Percentiles rank a stretch among this genome's conserved stretches.
Conservation (phyloP, 2,888 invertebrate species). For the Polyommatus icarus region DNA sequence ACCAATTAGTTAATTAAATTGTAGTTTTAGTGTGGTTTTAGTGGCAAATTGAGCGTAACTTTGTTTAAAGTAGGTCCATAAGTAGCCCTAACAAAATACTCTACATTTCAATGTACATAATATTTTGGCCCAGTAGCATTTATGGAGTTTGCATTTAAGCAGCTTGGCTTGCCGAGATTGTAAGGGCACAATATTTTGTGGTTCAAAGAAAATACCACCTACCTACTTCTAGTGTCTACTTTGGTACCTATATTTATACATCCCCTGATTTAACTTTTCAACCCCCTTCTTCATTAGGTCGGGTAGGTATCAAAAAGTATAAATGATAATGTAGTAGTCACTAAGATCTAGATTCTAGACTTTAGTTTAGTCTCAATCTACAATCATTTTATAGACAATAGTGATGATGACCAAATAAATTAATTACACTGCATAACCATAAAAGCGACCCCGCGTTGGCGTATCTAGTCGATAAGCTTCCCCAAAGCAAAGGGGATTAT, state of each 20-base stretch:
- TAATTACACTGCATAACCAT: slow-evolving; percentile 8
- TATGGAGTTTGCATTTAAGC: neutral
- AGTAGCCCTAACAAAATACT: no score
- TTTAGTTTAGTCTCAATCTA: no score
- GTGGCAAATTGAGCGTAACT: neutral
- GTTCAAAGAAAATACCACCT: no score
- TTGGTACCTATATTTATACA: no score
- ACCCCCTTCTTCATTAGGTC: no score
- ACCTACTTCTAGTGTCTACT: no score
- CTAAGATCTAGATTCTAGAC: neutral
- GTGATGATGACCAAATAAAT: slow-evolving; percentile 2
- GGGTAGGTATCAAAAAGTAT: no score
- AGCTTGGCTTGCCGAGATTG: neutral
- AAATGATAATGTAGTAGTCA: neutral
- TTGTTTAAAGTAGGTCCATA: neutral
- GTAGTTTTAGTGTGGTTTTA: neutral
- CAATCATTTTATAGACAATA: neutral
- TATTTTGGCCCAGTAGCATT: neutral
- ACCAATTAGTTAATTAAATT: slow-evolving; percentile 16
- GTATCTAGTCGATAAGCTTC: slow-evolving; percentile 71
- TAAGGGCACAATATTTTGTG: neutral
- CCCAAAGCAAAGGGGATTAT: slow-evolving; percentile 57
- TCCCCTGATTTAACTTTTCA: no score
- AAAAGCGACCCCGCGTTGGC: slow-evolving; percentile 46
- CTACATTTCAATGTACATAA: no score